Evolutionary conservation across 2,888 invertebrate genomes (phyloP), one percentile per base, ranked within the genome.

Genomic region (Rhabditophanes sp.): DNA sequence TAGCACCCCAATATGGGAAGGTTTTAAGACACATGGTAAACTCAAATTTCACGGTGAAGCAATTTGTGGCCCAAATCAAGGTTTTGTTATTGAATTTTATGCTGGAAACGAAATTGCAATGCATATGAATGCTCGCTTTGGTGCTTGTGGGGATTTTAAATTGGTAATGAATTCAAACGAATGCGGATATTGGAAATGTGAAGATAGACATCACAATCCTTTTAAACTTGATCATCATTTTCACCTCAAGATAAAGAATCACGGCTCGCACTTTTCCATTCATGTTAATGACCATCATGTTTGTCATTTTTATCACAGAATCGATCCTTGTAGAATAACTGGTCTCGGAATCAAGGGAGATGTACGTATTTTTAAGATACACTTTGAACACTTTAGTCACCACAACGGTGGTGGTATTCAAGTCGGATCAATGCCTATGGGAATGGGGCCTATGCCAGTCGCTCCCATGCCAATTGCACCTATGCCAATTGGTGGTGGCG

Each of bases 131-230:
- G 23, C 23, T 6, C 32, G 32, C 32, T 6, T 32, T 11, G 32
- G 32, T 7, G 12, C 24, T 11, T 14, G 11, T 14, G 30, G 30
- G 8, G 32, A 32, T 4, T 22, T 21, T 25, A 23, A n/a, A 2
- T n/a, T 23, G 21, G 32, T 32, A n/a, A 14, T 32, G 17, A 32
- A 32, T 25, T 32, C 32, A 19, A 32, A 25, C 25, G 32, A 32
- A n/a, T 21, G 32, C 25, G 23, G 23, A 7, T 19, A 19, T 3
- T 32, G 32, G 32, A 19, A 23, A 7, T 19, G 11, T 19, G 32
- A 32, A 9, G 32, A 32, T 8, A 9, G 32, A 2, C 23, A 23
- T 12, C 15, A 15, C 24, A 23, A 15, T 25, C 23, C 23, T 20
- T 23, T 32, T 12, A 25, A 23, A 19, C 24, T 18, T 9, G 24